Evolutionary conservation across 2,797 vertebrate genomes (phyloP).

Genomic region (Trematomus bernacchii): DNA sequence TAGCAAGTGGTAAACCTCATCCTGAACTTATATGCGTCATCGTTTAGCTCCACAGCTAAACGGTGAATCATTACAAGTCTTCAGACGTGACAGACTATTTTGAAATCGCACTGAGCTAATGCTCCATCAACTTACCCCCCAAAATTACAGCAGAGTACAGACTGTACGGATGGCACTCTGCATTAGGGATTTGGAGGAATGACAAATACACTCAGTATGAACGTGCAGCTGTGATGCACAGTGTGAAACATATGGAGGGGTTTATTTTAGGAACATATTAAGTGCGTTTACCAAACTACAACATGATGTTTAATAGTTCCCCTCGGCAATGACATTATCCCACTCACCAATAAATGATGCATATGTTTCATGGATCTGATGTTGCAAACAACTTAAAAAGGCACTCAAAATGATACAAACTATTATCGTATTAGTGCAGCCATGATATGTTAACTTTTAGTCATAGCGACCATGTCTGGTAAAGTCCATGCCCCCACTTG

Average conservation of each 20-base stretch:
- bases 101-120: constrained; percentile 59
- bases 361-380: background rate
- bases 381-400: background rate
- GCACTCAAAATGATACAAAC: background rate
- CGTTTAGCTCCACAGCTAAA: constrained; percentile 49
- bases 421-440: too few species aligned
- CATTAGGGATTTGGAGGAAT: constrained; percentile 22
- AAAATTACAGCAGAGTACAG: constrained; percentile 30
- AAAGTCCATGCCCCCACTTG: background rate
- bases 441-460: background rate
- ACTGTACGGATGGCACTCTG: constrained; percentile 36
- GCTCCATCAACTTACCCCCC: constrained; percentile 38
- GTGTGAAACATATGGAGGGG: constrained; percentile 3
- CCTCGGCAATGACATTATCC: background rate
- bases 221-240: constrained; percentile 12
- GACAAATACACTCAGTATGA: constrained; percentile 19
- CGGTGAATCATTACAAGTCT: constrained; percentile 15
- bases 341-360: background rate
- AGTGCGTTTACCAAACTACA: background rate
- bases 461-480: background rate
- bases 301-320: background rate
- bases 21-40: constrained; percentile 50
- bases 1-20: constrained; percentile 57
- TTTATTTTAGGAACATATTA: constrained; percentile 20
- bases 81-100: constrained; percentile 59